phyloP scores from a whole-genome alignment of 2,797 vertebrate species.

The Borostomias antarcticus region DNA sequence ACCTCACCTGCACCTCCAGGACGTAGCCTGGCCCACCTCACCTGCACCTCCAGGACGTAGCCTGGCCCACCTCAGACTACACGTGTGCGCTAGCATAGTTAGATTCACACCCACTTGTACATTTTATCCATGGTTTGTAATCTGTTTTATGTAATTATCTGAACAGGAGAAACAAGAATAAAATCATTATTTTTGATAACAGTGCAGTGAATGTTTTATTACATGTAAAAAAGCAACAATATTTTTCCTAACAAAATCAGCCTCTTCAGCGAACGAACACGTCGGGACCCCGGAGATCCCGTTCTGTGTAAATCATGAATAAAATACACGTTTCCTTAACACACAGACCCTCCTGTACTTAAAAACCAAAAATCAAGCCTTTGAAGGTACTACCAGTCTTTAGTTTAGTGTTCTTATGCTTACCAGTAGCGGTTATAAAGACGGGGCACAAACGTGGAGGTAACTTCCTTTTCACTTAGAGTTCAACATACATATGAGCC shows the following conservation, averaged over 20 bases:
- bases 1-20: no score
- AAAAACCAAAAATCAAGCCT: background rate
- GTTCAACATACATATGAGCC: constrained; percentile 22
- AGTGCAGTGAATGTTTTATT: constrained; percentile 70
- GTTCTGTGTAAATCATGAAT: constrained; percentile 35
- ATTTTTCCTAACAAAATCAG: constrained; percentile 55
- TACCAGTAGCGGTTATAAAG: background rate
- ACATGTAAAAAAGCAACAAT: constrained; percentile 64
- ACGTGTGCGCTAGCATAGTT: background rate
- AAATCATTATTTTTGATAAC: constrained; percentile 36
- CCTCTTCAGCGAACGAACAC: constrained; percentile 50
- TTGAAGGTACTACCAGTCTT: background rate
- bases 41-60: no score
- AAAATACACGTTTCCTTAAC: constrained; percentile 15
- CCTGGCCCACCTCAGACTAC: no score
- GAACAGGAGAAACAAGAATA: background rate
- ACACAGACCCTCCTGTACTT: background rate
- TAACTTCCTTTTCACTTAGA: constrained; percentile 12
- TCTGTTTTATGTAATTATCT: background rate
- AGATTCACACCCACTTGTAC: background rate
- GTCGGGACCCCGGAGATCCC: constrained; percentile 28
- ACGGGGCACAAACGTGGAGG: background rate
- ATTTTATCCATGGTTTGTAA: background rate
- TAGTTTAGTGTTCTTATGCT: constrained; percentile 3
- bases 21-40: no score